Conservation (phyloP, 2,113 vertebrate genomes). For the Fregetta grallaria region DNA sequence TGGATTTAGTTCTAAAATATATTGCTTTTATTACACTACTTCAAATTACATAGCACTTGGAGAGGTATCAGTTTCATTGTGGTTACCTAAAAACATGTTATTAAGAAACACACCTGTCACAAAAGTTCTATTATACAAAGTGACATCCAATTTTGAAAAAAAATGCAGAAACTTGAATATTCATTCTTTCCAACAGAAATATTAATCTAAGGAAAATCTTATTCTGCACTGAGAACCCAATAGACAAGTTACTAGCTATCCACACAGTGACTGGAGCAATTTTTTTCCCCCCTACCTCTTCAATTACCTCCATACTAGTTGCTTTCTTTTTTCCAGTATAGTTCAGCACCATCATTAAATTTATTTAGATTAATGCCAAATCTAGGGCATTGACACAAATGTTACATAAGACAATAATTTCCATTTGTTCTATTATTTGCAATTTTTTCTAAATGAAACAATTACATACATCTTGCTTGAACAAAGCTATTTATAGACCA, state of each 20-base stretch:
- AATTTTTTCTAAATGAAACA: background rate
- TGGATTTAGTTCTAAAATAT: background rate
- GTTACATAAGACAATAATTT: background rate
- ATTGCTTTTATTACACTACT: background rate
- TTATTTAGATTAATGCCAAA: background rate
- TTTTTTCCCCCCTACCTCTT: background rate
- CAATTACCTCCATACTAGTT: background rate
- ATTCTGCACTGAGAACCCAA: background rate
- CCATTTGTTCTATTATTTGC: background rate
- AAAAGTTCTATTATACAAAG: background rate
- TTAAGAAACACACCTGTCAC: background rate
- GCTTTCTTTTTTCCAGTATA: background rate
- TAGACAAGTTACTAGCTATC: background rate
- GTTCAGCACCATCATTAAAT: background rate
- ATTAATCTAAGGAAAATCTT: background rate
- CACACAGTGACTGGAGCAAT: background rate
- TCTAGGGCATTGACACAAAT: background rate
- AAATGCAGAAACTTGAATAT: background rate
- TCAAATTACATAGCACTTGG: background rate
- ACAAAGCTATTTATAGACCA: background rate
- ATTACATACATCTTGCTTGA: background rate
- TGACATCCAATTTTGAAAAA: background rate
- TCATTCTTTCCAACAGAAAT: background rate
- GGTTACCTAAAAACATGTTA: constrained; percentile 18
- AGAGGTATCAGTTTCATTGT: background rate